These are phyloP conservation scores for Hozukius guyotensis DNA, from an alignment of 2,797 vertebrate species.

Conservation along the genomic window DNA sequence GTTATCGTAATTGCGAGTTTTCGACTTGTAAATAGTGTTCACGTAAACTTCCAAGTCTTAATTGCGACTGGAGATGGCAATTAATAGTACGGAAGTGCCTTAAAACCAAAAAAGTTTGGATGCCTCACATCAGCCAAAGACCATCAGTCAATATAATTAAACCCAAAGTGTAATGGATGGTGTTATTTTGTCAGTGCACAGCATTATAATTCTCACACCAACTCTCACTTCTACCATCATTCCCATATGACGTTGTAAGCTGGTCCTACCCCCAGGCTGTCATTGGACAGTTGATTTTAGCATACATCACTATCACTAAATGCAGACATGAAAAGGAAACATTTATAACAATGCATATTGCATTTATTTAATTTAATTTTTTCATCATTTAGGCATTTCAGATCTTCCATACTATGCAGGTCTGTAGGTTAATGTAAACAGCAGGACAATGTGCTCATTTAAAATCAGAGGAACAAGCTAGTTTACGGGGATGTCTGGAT, in stretches of 20 bases:
- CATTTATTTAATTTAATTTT: not conserved
- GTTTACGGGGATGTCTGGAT: conserved; percentile 23
- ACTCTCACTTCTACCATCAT: not conserved
- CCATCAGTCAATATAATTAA: not conserved
- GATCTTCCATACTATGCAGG: not conserved
- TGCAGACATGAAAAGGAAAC: not conserved
- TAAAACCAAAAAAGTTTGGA: not conserved
- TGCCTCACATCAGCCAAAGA: not conserved
- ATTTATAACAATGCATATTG: not conserved
- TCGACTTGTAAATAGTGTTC: not conserved
- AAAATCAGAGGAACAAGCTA: conserved; percentile 35
- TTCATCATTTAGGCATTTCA: not conserved
- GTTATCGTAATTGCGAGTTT: no score
- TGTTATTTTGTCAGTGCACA: not conserved
- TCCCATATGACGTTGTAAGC: not conserved
- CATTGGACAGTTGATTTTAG: not conserved
- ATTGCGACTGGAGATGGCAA: not conserved
- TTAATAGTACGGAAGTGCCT: not conserved
- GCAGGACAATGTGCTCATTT: conserved; percentile 26
- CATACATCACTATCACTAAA: not conserved
- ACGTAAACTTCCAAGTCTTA: not conserved
- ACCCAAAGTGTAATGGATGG: not conserved
- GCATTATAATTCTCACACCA: not conserved
- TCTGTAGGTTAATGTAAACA: conserved; percentile 5
- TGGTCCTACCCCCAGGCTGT: not conserved